Base-by-base conservation (phyloP, 2,113 vertebrate species). In the Leptocoma aspasia region DNA sequence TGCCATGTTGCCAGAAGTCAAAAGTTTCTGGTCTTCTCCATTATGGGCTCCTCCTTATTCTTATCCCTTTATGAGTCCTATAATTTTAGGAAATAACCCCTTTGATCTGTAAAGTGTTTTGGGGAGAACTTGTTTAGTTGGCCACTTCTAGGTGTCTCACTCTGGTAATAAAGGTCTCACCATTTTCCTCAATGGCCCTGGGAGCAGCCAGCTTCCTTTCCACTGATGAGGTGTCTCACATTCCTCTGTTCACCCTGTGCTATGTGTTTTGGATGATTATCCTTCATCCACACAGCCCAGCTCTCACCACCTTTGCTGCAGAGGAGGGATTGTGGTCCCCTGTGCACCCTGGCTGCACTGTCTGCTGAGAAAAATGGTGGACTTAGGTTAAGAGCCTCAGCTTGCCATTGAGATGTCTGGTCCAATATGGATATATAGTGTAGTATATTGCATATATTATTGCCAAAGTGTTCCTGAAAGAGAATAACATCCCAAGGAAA, bases 271-370 rank as follows among this genome's bases (percentile, higher is more conserved):
- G 8, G 8, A 6, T 56, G 10, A 44, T 37, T 28, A 54, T 6
- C 5, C 15, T 63, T 75, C 50, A 64, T n/a, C 11, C 35, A 24
- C 1, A 4, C 8, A 80, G 27, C 17, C 5, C 75, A 82, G 21
- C 3, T 53, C 6, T 28, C 39, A 71, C 8, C 11, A 54, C 4
- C 0, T 0, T 56, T 41, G 28, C 5, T 64, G 15, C 13, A 56
- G 47, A 68, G 21, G 10, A 75, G 13, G 3, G 5, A 47, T 80
- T 80, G 27, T 76, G 56, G 2, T 7, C 5, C 5, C 4, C 11
- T 63, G 4, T 50, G 18, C 7, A 22, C 6, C 9, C 52, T 7
- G 1, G 3, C 5, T 60, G 14, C 18, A 30, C 16, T 44, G 33
- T 53, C 66, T 72, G 15, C 37, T 80, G 44, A 23, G 19, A 52